Conservation (phyloP, 2,113 vertebrate species). For the Mustelus asterias region DNA sequence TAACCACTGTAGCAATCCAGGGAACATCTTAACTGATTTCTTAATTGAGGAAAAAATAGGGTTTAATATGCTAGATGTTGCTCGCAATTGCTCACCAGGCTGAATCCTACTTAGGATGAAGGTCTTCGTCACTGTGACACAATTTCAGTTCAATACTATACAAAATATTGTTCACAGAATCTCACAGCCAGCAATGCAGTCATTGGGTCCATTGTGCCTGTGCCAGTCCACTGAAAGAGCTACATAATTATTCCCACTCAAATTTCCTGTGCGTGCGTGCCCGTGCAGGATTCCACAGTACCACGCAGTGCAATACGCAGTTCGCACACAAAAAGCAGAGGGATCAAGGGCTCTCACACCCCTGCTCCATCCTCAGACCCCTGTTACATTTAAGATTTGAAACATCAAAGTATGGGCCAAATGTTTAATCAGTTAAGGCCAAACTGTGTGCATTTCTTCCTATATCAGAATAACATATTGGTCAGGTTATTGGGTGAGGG, state of each 20-base stretch:
- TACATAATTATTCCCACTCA: not conserved
- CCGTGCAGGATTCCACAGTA: no score
- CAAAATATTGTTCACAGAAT: not conserved
- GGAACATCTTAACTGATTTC: not conserved
- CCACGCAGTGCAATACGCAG: no score
- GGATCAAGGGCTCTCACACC: no score
- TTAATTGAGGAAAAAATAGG: not conserved
- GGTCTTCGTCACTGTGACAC: not conserved
- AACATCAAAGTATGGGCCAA: not conserved
- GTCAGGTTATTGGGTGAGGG: not conserved
- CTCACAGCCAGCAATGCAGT: not conserved
- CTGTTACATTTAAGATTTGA: not conserved
- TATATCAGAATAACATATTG: not conserved
- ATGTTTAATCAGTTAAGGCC: not conserved
- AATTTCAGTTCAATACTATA: not conserved
- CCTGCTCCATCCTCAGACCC: not conserved
- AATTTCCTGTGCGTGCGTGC: no score
- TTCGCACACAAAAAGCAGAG: no score
- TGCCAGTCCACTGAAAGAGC: not conserved
- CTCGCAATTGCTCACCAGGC: not conserved
- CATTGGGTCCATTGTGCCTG: not conserved
- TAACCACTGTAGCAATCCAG: no score
- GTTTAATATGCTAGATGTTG: not conserved
- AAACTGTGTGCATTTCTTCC: not conserved
- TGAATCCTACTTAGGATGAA: not conserved